Conservation (phyloP, 2,888 invertebrate species). For the Aleiodes alternator region DNA sequence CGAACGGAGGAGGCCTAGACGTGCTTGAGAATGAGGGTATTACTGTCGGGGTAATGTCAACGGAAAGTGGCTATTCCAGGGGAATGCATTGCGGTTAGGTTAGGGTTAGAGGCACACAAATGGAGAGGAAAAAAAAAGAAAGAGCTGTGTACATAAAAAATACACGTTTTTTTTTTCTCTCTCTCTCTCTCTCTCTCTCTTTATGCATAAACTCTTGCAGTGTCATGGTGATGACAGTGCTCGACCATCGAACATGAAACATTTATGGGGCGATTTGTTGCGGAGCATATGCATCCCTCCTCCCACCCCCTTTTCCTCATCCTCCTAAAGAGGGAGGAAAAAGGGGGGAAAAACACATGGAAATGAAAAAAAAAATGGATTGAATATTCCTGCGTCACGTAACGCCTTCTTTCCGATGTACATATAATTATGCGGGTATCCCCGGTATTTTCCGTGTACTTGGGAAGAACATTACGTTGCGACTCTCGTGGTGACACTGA, state of each 20-base stretch:
- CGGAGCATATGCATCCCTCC: not conserved
- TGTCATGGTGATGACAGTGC: slow-evolving; percentile 19
- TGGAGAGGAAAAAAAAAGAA: slow-evolving; percentile 1
- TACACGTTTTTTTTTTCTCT: not conserved
- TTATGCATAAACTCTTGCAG: not conserved
- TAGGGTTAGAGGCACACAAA: not conserved
- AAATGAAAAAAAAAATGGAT: slow-evolving; percentile 49
- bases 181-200: slow-evolving; percentile 1
- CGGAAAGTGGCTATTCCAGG: not conserved
- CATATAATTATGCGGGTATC: slow-evolving; percentile 53
- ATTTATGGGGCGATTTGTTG: slow-evolving; percentile 41
- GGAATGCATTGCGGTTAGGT: not conserved
- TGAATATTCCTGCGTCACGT: slow-evolving; percentile 50
- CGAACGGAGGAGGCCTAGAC: slow-evolving; percentile 50
- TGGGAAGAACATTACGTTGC: slow-evolving; percentile 2
- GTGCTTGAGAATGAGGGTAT: slow-evolving; percentile 54
- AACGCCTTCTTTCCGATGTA: slow-evolving; percentile 47
- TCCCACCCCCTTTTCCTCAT: too few relatives aligned
- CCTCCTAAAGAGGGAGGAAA: not conserved
- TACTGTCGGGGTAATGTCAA: not conserved
- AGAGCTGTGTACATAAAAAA: not conserved
- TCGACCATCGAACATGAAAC: slow-evolving; percentile 11
- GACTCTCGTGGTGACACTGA: slow-evolving; percentile 9
- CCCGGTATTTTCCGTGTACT: slow-evolving; percentile 27
- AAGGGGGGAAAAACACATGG: slow-evolving; percentile 10